Conservation (phyloP, 2,113 vertebrate species). For the Gracilinanus agilis region DNA sequence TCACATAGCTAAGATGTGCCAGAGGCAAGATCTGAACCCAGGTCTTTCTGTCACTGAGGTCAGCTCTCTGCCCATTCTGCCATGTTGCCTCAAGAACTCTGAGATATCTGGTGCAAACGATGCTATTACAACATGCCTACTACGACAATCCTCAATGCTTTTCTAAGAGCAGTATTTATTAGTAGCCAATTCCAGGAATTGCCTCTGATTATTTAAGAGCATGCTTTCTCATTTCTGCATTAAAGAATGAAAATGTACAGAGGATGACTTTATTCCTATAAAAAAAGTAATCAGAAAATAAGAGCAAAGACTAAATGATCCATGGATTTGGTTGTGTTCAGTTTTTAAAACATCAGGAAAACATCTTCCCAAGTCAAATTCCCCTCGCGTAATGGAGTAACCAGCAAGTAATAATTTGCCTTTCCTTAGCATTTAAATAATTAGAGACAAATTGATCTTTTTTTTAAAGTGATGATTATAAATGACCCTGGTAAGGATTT, state of each 20-base stretch:
- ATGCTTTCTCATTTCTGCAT: conserved; percentile 45
- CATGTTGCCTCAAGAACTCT: not conserved
- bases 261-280: not conserved
- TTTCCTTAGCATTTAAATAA: conserved; percentile 52
- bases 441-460: not conserved
- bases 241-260: conserved; percentile 50
- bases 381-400: conserved; percentile 40
- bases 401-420: not conserved
- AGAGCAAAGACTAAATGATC: conserved; percentile 42
- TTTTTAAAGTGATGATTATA: conserved; percentile 32
- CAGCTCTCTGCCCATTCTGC: not conserved
- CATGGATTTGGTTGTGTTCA: conserved; percentile 31
- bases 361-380: conserved; percentile 49
- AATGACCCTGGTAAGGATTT: conserved; percentile 34
- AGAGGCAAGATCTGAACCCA: not conserved
- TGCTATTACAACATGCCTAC: not conserved
- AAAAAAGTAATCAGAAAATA: conserved; percentile 40
- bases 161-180: not conserved
- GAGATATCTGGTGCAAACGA: not conserved
- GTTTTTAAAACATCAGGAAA: conserved; percentile 44
- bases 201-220: conserved; percentile 38
- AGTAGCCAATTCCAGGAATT: conserved; percentile 3
- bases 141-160: not conserved
- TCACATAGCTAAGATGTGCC: not conserved
- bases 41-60: not conserved